Conservation (phyloP, 2,113 vertebrate genomes). For the Caracal caracal region DNA sequence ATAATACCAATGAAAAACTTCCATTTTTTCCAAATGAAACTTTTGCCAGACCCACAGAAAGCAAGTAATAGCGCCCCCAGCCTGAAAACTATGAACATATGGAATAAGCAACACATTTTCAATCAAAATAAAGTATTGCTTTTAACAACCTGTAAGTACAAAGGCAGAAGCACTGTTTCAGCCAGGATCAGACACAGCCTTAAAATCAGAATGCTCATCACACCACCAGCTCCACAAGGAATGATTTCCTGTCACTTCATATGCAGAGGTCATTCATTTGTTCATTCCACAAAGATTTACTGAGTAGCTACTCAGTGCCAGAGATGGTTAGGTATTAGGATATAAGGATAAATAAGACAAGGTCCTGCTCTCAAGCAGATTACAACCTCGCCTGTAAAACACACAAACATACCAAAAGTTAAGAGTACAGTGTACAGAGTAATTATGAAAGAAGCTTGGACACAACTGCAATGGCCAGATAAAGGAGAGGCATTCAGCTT, state of each 20-base stretch:
- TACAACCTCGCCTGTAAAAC: constrained; percentile 17
- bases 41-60: not conserved
- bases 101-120: constrained; percentile 23
- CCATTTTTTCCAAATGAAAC: not conserved
- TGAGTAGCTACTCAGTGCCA: not conserved
- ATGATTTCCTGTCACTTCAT: not conserved
- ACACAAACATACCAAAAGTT: constrained; percentile 7
- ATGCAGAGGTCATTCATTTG: not conserved
- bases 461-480: not conserved
- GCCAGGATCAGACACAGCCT: not conserved
- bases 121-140: not conserved
- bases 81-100: not conserved
- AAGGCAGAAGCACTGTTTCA: not conserved
- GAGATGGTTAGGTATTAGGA: not conserved
- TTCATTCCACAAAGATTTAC: not conserved
- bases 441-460: not conserved
- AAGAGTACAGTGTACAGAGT: not conserved
- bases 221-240: not conserved
- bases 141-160: constrained; percentile 12
- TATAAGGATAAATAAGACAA: not conserved
- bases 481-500: not conserved
- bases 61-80: not conserved
- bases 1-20: not conserved
- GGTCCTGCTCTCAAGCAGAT: not conserved
- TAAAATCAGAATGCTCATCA: not conserved